phyloP scores from a whole-genome alignment of 2,113 vertebrate species.

The Cephalopterus ornatus region DNA sequence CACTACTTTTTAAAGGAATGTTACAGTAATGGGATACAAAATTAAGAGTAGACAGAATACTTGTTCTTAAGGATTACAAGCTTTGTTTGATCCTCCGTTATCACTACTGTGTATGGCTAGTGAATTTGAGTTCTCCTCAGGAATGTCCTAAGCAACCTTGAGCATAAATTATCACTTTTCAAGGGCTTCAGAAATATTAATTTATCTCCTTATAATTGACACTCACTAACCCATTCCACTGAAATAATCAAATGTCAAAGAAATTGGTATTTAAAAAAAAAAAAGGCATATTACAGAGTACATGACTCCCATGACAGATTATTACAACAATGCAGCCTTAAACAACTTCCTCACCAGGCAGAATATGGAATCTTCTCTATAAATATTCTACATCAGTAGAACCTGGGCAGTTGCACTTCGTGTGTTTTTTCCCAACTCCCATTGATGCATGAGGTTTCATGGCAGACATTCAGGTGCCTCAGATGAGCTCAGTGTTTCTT shows the following conservation, averaged over 20 bases:
- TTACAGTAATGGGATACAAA: neutral
- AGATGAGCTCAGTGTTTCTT: neutral
- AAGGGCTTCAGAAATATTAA: neutral
- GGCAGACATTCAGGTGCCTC: neutral
- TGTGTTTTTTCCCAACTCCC: neutral
- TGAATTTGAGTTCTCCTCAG: neutral
- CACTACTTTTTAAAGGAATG: neutral
- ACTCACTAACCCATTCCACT: neutral
- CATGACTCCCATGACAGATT: neutral
- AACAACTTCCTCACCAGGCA: neutral
- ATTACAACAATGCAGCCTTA: neutral
- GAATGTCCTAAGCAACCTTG: neutral
- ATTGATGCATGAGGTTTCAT: neutral
- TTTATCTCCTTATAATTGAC: neutral
- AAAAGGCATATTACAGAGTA: neutral
- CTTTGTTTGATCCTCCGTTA: neutral
- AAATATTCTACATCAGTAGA: neutral
- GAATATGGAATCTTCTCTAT: neutral
- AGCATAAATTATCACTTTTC: neutral
- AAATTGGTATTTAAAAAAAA: neutral
- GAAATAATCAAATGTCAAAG: neutral
- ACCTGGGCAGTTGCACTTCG: neutral
- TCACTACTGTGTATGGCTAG: neutral
- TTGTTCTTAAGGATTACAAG: neutral
- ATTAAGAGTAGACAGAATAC: neutral